Conservation (phyloP, 2,113 vertebrate genomes). For the Ibidorhyncha struthersii region DNA sequence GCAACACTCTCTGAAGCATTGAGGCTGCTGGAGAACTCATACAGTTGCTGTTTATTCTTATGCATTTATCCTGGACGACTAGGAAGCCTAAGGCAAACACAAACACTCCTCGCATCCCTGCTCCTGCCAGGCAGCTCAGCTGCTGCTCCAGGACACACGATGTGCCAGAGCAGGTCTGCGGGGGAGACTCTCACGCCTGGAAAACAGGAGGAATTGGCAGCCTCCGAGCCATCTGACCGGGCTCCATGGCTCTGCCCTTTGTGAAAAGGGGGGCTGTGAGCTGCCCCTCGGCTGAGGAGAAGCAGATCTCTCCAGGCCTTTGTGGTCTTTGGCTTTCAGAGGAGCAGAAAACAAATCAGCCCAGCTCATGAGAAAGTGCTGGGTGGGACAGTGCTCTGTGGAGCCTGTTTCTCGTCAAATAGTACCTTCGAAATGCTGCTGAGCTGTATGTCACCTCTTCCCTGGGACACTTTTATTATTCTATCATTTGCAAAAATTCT, state of each 20-base stretch:
- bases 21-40: not conserved
- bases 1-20: not conserved
- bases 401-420: conserved; percentile 36
- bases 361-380: not conserved
- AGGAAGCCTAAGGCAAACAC: not conserved
- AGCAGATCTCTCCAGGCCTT: conserved; percentile 1
- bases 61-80: not conserved
- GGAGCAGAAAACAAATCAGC: not conserved
- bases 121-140: not conserved
- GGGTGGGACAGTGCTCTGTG: not conserved
- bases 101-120: not conserved
- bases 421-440: not conserved
- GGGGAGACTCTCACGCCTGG: not conserved
- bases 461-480: not conserved
- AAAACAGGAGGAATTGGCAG: not conserved
- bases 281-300: conserved; percentile 12
- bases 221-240: accelerated
- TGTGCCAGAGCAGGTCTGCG: not conserved
- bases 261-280: not conserved
- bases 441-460: conserved; percentile 17
- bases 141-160: not conserved
- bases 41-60: not conserved
- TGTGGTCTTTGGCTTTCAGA: not conserved
- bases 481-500: not conserved
- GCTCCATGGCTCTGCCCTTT: not conserved